Conservation (phyloP, 2,888 invertebrate species). For the Gisinianus flammeolus region DNA sequence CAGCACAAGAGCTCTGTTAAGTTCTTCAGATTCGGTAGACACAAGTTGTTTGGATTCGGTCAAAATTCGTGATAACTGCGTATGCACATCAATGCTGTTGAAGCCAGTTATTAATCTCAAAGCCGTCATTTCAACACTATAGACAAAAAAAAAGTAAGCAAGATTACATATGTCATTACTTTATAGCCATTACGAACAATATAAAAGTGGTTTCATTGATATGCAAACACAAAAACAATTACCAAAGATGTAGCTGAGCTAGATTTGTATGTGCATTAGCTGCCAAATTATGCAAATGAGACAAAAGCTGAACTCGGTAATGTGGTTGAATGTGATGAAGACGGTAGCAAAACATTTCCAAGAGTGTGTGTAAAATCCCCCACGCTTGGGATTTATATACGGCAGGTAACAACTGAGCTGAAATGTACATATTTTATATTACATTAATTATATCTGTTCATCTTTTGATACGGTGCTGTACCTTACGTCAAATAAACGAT, state of each 20-base stretch:
- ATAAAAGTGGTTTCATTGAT: slow-evolving; percentile 1
- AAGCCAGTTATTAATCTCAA: slow-evolving; percentile 83
- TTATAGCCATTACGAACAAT: neutral
- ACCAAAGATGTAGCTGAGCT: slow-evolving; percentile 91
- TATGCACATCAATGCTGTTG: slow-evolving; percentile 93
- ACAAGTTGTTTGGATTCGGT: slow-evolving; percentile 89
- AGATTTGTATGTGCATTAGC: slow-evolving; percentile 93
- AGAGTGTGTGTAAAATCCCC: slow-evolving; percentile 91
- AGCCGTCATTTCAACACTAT: slow-evolving; percentile 85
- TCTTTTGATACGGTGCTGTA: too few relatives aligned
- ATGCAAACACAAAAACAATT: slow-evolving; percentile 59
- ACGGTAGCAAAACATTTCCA: slow-evolving; percentile 91
- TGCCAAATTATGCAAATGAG: slow-evolving; percentile 88
- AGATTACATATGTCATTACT: slow-evolving; percentile 1
- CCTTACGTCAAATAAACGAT: too few relatives aligned
- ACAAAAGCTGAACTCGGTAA: slow-evolving; percentile 88
- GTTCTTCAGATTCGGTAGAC: slow-evolving; percentile 92
- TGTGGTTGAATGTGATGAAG: slow-evolving; percentile 96
- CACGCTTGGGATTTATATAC: slow-evolving; percentile 90
- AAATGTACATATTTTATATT: too few relatives aligned
- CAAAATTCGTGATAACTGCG: slow-evolving; percentile 88
- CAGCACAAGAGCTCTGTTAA: slow-evolving; percentile 90
- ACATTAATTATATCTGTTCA: too few relatives aligned
- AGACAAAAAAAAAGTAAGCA: slow-evolving; percentile 23
- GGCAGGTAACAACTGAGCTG: slow-evolving; percentile 84